Percentiles rank a stretch among this genome's conserved stretches.
Conservation (phyloP, 2,797 vertebrate species). For the Champsocephalus gunnari region DNA sequence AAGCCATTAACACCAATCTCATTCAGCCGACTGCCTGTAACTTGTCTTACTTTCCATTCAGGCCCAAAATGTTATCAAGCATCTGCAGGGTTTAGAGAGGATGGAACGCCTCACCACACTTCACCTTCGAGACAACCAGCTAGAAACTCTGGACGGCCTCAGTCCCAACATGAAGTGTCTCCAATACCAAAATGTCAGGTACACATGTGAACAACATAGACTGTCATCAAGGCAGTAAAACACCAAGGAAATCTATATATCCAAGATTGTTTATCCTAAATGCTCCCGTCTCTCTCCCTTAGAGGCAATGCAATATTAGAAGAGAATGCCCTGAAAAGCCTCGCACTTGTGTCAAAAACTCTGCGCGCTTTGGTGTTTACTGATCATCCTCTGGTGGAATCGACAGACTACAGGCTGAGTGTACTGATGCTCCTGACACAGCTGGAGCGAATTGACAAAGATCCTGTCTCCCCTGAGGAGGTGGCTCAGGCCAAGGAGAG, state of each 20-base stretch:
- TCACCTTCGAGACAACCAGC: conserved; percentile 93
- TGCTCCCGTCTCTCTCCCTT: background rate
- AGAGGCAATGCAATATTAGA: conserved; percentile 88
- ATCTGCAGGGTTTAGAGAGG: conserved; percentile 87
- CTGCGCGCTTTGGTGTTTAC: conserved; percentile 87
- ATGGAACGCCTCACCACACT: conserved; percentile 86
- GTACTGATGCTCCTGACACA: conserved; percentile 82
- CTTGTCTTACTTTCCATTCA: conserved; percentile 57
- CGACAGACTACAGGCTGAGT: conserved; percentile 81
- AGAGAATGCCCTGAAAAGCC: conserved; percentile 77
- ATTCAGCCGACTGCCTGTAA: background rate
- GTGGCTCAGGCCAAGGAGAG: conserved; percentile 78
- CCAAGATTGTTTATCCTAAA: background rate
- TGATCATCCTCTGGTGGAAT: conserved; percentile 88
- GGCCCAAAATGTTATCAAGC: conserved; percentile 90
- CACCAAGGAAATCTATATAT: background rate
- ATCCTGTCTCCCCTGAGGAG: conserved; percentile 83
- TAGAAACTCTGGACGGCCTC: conserved; percentile 89
- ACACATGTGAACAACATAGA: background rate
- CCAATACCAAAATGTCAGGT: conserved; percentile 90
- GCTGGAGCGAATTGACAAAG: conserved; percentile 92
- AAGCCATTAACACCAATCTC: background rate
- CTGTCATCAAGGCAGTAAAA: conserved; percentile 13
- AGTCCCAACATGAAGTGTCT: conserved; percentile 88
- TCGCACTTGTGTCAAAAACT: conserved; percentile 82